phyloP scores from a whole-genome alignment of 2,888 invertebrate genomes.

The Tribolium freemani region DNA sequence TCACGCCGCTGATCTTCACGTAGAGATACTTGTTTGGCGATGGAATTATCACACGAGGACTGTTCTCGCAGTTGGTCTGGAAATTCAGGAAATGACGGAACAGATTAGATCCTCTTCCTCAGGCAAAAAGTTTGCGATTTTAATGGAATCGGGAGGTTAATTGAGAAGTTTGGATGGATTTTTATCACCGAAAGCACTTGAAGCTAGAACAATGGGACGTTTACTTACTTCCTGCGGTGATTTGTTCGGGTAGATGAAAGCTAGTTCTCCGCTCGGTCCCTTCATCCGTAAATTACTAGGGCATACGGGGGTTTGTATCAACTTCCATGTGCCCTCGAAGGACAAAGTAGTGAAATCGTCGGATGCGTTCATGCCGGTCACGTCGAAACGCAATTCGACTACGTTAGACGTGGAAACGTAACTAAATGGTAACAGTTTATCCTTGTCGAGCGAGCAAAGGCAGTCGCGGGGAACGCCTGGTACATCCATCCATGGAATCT shows the following conservation, averaged over 20 bases:
- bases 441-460: conserved; percentile 76
- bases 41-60: conserved; percentile 86
- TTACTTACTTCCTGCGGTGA: conserved; percentile 60
- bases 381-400: conserved; percentile 85
- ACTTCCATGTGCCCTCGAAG: conserved; percentile 89
- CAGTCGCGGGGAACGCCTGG: conserved; percentile 84
- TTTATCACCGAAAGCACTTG: background rate
- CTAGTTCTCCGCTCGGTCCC: conserved; percentile 84
- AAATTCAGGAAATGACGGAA: conserved; percentile 52
- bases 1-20: conserved; percentile 80
- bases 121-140: conserved; percentile 17
- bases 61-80: conserved; percentile 84
- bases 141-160: conserved; percentile 22
- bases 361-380: conserved; percentile 85
- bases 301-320: conserved; percentile 79
- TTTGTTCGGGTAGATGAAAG: conserved; percentile 68
- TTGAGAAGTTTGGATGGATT: conserved; percentile 10
- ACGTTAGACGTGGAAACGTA: conserved; percentile 83
- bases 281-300: conserved; percentile 78
- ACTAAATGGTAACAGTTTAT: conserved; percentile 75
- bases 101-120: conserved; percentile 3
- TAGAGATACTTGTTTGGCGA: conserved; percentile 83
- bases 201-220: background rate
- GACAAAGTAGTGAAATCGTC: conserved; percentile 89
- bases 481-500: conserved; percentile 80